Percentiles rank a stretch among this genome's conserved stretches.
Evolutionary conservation across 2,797 vertebrate species (phyloP).

Genomic region (Sebastes hubbsi): DNA sequence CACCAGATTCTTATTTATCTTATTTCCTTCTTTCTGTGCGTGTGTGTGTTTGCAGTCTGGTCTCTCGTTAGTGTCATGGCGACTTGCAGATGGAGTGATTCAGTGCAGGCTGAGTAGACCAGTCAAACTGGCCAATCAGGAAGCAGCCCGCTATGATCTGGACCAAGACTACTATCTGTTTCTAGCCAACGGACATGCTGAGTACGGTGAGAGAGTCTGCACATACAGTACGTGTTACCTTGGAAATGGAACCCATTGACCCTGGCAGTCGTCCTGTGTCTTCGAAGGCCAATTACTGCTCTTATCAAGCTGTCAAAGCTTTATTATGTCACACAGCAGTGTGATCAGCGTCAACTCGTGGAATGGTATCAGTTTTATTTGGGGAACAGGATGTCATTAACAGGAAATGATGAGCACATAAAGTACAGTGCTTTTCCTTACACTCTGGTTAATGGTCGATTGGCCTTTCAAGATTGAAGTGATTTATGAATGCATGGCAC

Average conservation of each 20-base stretch:
- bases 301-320: not conserved
- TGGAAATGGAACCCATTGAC: not conserved
- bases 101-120: constrained; percentile 85
- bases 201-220: constrained; percentile 70
- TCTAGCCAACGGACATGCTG: constrained; percentile 78
- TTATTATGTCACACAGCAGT: not conserved
- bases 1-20: not conserved
- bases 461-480: not conserved
- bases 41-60: constrained; percentile 18
- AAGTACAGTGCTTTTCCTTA: not conserved
- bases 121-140: constrained; percentile 57
- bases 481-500: not conserved
- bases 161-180: constrained; percentile 85
- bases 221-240: not conserved
- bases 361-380: not conserved
- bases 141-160: constrained; percentile 78
- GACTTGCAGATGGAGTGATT: constrained; percentile 79
- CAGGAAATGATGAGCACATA: not conserved
- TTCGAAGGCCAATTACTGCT: not conserved
- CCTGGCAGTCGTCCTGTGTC: not conserved
- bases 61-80: constrained; percentile 81
- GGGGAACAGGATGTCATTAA: not conserved
- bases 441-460: not conserved
- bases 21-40: not conserved
- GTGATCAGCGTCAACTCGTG: not conserved